A percentile compares a stretch with the other conserved stretches of the same genome.
Conservation (phyloP, 2,797 vertebrate species). For the Leucoraja ocellata region DNA sequence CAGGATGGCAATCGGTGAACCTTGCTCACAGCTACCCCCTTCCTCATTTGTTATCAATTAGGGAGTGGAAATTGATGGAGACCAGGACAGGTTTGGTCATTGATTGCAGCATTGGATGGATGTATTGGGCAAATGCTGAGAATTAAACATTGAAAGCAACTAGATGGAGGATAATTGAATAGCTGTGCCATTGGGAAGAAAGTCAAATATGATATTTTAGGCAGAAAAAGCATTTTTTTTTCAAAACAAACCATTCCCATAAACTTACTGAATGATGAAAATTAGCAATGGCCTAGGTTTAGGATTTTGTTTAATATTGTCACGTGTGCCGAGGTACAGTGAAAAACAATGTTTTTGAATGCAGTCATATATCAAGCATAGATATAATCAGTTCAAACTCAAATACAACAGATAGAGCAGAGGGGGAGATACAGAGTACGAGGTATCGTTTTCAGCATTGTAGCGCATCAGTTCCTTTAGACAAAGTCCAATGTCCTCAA, state of each 20-base stretch:
- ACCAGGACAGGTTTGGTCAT: background rate
- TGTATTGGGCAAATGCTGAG: background rate
- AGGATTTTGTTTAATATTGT: too few species aligned
- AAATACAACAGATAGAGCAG: too few species aligned
- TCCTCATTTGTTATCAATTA: background rate
- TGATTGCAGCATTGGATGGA: background rate
- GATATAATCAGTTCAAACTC: too few species aligned
- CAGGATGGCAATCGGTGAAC: background rate
- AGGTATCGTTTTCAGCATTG: too few species aligned
- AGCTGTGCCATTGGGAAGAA: background rate
- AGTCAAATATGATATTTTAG: background rate
- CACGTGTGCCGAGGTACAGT: too few species aligned
- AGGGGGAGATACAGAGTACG: too few species aligned
- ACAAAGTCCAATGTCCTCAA: too few species aligned
- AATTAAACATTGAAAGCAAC: background rate
- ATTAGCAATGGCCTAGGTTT: background rate
- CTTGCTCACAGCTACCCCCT: background rate
- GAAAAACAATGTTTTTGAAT: too few species aligned
- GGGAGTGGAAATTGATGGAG: background rate
- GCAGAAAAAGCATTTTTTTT: background rate
- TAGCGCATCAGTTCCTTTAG: too few species aligned
- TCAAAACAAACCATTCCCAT: background rate
- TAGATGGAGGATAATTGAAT: background rate
- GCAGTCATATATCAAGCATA: too few species aligned
- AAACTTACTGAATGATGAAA: too few species aligned